phyloP scores from a whole-genome alignment of 2,113 vertebrate genomes.

The Isurus oxyrinchus region DNA sequence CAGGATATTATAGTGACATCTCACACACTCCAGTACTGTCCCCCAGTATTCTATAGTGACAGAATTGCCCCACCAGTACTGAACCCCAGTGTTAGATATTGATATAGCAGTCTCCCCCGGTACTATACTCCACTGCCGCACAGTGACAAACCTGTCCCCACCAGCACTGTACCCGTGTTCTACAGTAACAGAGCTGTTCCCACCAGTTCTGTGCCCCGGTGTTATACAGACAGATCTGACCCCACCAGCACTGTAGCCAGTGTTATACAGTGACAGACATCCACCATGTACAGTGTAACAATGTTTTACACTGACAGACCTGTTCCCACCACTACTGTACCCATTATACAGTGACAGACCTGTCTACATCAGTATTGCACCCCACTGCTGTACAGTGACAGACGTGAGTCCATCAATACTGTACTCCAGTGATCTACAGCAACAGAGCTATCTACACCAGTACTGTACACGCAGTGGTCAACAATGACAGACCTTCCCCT shows the following conservation, averaged over 20 bases:
- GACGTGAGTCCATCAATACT: neutral
- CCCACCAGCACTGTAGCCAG: neutral
- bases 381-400: neutral
- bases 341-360: neutral
- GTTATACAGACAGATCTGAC: neutral
- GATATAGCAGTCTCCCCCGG: too few relatives aligned
- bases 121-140: neutral
- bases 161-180: neutral
- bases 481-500: neutral
- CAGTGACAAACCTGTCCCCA: neutral
- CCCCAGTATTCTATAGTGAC: too few relatives aligned
- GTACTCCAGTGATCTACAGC: neutral
- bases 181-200: neutral
- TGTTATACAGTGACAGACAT: too few relatives aligned
- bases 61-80: too few relatives aligned
- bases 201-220: neutral
- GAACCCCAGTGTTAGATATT: too few relatives aligned
- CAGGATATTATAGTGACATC: too few relatives aligned
- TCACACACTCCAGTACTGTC: too few relatives aligned
- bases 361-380: neutral
- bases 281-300: neutral
- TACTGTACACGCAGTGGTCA: neutral
- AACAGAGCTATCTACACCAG: neutral
- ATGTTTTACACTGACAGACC: neutral
- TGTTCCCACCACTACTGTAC: neutral